Base-by-base conservation (phyloP, 92 coral and sea anemone genomes). In the Pocillopora grandis region DNA sequence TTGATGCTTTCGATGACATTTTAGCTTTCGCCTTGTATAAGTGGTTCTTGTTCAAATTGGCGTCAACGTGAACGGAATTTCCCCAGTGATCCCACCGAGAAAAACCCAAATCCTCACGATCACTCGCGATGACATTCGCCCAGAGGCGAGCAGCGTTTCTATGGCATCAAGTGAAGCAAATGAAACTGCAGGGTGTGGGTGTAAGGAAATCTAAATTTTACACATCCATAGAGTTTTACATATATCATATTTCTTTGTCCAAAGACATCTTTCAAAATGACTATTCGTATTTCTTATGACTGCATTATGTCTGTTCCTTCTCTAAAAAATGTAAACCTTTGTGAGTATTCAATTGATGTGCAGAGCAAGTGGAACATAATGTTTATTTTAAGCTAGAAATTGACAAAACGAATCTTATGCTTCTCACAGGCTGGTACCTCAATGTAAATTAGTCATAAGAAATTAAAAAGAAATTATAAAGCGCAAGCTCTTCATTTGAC, bases 91-190 rank as follows among this genome's bases (percentile, higher is more conserved):
- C 62, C 15, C 2, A 58, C 15, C 31, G 31, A 27, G 31, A 27
- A 27, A 66, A 42, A 12, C 76, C 55, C 19, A 0, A 35, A 75
- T 52, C 66, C 72, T 67, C 71, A 77, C 35, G 49, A 36, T 19
- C 72, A 37, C 71, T 62, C 42, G 71, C 71, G 36, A 59, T 75
- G 13, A 20, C 85, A 80, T 80, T 79, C 52, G 48, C 31, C 15
- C 13, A 6, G 49, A 58, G 20, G 63, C 76, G 10, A 19, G 12
- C 64, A 0, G 65, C 20, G 85, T 80, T 66, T 58, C 85, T 65
- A 80, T 80, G 77, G 77, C 59, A 58, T 18, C 67, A 19, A 56
- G 10, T 52, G 31, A 9, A 35, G 13, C 68, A 80, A 19, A 5
- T 70, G n/a, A 35, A 2, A 18, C 12, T 58, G 65, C 58, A 71